Base-by-base conservation (phyloP, 2,888 invertebrate species). In the Cybosia mesomella region DNA sequence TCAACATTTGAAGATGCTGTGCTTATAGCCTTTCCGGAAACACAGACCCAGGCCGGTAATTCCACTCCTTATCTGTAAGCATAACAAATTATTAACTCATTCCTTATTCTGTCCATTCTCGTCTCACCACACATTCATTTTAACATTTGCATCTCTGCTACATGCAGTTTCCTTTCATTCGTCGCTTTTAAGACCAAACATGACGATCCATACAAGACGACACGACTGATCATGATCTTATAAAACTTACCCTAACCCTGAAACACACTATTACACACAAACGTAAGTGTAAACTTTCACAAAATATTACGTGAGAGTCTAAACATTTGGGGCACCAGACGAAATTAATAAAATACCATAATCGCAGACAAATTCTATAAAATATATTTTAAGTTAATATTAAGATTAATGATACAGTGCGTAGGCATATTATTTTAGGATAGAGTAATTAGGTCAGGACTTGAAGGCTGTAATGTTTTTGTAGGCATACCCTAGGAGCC, bases 401-500 rank as follows among this genome's bases (percentile, higher is more conserved):
- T 58, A 69, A 64, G 69, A 75, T 73, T 66, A 75, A 73, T 62
- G 39, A 64, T 43, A 68, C 64, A 21, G 21, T 60, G 64, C 68
- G 57, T 71, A 68, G 67, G 74, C 70, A 70, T 87, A 81, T 87
- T 87, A 87, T 87, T 87, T 86, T 83, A 87, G 87, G 87, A 74
- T 80, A 72, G 67, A 79, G 72, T 75, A 72, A 79, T 80, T 80
- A 74, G 63, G 65, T 63, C 58, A 65, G 71, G 74, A 72, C 74
- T 76, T 71, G 73, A 75, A 72, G 75, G 73, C 68, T 67, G 67
- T 71, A 70, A 79, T 82, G 79, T 83, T 85, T 83, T 79, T 77
- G 75, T 79, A 78, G 76, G 73, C 64, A 64, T 72, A 72, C 79
- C 68, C 68, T 74, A 78, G 81, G 81, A 85, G 81, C 83, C 80